These are phyloP conservation scores for Drosophila guanche DNA, from an alignment of 1,140 invertebrate genomes.

Conservation along the genomic window DNA sequence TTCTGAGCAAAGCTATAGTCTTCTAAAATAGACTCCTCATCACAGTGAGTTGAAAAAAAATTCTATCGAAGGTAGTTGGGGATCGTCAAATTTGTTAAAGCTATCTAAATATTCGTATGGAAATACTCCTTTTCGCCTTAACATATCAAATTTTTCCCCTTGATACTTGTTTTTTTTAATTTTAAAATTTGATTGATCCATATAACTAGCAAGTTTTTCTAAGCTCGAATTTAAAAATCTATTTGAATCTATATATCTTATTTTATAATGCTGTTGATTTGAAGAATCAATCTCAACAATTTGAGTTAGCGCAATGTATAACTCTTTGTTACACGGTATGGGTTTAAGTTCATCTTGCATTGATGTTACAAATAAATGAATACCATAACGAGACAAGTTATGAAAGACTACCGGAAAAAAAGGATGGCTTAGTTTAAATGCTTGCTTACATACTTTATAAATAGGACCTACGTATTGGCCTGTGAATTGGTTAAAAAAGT, in stretches of 20 bases:
- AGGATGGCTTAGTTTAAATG: not conserved
- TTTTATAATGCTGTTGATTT: not conserved
- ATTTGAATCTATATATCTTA: slow-evolving; percentile 4
- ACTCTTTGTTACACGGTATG: not conserved
- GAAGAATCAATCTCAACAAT: not conserved
- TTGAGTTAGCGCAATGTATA: not conserved
- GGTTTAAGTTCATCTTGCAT: not conserved
- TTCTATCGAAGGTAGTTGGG: not conserved
- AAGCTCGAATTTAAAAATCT: not conserved
- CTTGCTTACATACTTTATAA: not conserved
- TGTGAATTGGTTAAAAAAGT: slow-evolving; percentile 1
- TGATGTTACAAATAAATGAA: slow-evolving; percentile 4
- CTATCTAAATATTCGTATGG: not conserved
- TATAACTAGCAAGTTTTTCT: not conserved
- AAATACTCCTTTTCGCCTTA: not conserved
- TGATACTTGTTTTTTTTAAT: not conserved
- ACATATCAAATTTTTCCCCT: not conserved
- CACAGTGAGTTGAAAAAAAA: not conserved
- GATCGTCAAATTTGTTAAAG: not conserved
- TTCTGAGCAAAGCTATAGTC: not conserved
- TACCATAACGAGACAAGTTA: not conserved
- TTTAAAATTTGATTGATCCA: not conserved
- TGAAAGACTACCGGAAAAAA: slow-evolving; percentile 21
- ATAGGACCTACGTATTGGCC: not conserved
- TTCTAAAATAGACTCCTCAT: not conserved